Percentiles rank a stretch among this genome's conserved stretches.
These are phyloP conservation scores for Genyomyrus donnyi DNA, from an alignment of 2,113 vertebrate species.

Conservation along the genomic window DNA sequence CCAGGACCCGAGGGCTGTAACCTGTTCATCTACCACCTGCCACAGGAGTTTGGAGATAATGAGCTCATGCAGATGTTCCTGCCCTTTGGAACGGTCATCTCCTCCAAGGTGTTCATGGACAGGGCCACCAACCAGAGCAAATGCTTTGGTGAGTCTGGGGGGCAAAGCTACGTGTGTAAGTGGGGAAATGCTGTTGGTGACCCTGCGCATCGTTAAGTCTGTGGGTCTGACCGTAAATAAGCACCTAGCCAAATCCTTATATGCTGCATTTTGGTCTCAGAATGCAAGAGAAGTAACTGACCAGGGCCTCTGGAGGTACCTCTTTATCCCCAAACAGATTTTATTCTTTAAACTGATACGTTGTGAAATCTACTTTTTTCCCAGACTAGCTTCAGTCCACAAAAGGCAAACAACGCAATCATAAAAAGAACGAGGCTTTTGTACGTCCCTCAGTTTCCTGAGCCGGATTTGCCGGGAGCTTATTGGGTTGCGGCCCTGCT, in stretches of 20 bases:
- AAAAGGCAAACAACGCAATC: neutral
- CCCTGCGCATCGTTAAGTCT: neutral
- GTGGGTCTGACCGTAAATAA: neutral
- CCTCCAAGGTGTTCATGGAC: constrained; percentile 99
- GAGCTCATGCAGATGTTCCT: constrained; percentile 99
- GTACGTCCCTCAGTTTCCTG: neutral
- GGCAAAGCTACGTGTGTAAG: neutral
- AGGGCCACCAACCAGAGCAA: constrained; percentile 99
- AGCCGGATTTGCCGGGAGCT: constrained; percentile 10
- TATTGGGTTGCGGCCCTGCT: neutral
- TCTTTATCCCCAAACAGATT: neutral
- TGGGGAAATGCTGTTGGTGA: neutral
- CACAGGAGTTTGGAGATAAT: constrained; percentile 97
- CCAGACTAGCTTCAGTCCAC: neutral
- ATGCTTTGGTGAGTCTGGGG: constrained; percentile 81
- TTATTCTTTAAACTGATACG: neutral
- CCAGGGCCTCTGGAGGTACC: neutral
- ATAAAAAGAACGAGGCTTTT: neutral
- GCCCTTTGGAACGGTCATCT: constrained; percentile 94
- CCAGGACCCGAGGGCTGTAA: constrained; percentile 98
- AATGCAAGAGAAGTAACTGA: neutral
- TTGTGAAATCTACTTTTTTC: neutral
- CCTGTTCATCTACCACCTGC: constrained; percentile 99
- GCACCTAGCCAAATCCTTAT: neutral
- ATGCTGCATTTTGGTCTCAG: neutral